Evolutionary conservation across 1,140 invertebrate species (phyloP).

Genomic region (Listronotus bonariensis): DNA sequence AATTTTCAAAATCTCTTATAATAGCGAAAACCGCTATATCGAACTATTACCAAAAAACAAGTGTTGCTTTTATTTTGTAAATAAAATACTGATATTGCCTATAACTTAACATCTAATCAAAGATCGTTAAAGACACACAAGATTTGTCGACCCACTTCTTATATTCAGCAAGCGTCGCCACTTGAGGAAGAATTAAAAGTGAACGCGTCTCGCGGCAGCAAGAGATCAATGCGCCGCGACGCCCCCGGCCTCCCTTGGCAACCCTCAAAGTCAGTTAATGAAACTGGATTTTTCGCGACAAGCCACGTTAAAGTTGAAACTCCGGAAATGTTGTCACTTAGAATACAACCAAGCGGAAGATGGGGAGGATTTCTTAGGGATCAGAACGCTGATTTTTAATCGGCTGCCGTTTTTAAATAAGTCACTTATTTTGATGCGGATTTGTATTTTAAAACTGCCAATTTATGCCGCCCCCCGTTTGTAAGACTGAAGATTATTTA

Average conservation of each 20-base stretch:
- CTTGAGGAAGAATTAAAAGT: constrained; percentile 44
- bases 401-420: constrained; percentile 37
- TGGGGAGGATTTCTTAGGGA: constrained; percentile 26
- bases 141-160: constrained; percentile 17
- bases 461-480: constrained; percentile 3
- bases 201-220: constrained; percentile 31
- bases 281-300: constrained; percentile 54
- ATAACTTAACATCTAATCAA: too few species aligned
- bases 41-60: too few species aligned
- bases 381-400: constrained; percentile 32
- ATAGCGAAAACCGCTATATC: too few species aligned
- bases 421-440: constrained; percentile 40
- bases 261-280: constrained; percentile 54
- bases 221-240: constrained; percentile 43
- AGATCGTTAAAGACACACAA: too few species aligned
- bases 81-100: too few species aligned
- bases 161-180: constrained; percentile 13
- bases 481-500: too few species aligned
- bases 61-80: too few species aligned
- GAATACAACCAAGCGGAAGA: constrained; percentile 34
- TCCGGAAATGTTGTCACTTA: constrained; percentile 43
- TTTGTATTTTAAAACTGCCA: constrained; percentile 32
- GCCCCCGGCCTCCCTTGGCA: constrained; percentile 38
- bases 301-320: constrained; percentile 45
- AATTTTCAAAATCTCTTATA: too few species aligned